Evolutionary conservation across 2,797 vertebrate species (phyloP), one percentile per base, ranked within the genome.

Genomic region (Xerus rutilus): DNA sequence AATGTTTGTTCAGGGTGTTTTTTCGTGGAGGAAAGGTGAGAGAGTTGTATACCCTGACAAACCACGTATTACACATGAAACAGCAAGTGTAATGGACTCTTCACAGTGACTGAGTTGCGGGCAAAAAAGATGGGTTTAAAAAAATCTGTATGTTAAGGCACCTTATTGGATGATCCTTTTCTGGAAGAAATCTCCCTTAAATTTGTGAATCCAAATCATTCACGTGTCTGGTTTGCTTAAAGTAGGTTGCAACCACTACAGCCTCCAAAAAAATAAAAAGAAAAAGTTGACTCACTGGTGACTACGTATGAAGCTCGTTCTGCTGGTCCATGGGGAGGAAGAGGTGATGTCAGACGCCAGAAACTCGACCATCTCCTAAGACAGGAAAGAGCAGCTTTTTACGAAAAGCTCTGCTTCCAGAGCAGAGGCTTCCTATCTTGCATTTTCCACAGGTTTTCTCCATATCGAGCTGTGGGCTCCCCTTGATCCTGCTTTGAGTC

Each of bases 71-170:
- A 59, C 70, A 70, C 35, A 57, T 0, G 2, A 74, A 83, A 47
- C 28, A 88, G 57, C 67, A 59, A 21, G 4, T n/a, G 32, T 52
- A 57, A 65, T 9, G 10, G 47, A 65, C 8, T 79, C 65, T 86
- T 86, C 83, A 62, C 78, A 88, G 39, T 17, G 25, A 92, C 7
- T 83, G 47, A 94, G 14, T 32, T 9, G 64, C 65, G 89, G 62
- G 1, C 28, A 8, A 91, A 72, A 76, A 32, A 10, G 6, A 52
- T 72, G 17, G 43, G 3, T 70, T 90, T 87, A 90, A 91, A 85
- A 91, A 85, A 73, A 59, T 93, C n/a, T 35, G 15, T 43, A 39
- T 88, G 45, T 65, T 78, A 74, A 85, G 92, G 23, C 35, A 70
- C 23, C n/a, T 89, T 72, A 52, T 70, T 57, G n/a, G 52, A 39